phyloP scores from a whole-genome alignment of 23 tunicate genomes.

The Trididemnum miniatum region DNA sequence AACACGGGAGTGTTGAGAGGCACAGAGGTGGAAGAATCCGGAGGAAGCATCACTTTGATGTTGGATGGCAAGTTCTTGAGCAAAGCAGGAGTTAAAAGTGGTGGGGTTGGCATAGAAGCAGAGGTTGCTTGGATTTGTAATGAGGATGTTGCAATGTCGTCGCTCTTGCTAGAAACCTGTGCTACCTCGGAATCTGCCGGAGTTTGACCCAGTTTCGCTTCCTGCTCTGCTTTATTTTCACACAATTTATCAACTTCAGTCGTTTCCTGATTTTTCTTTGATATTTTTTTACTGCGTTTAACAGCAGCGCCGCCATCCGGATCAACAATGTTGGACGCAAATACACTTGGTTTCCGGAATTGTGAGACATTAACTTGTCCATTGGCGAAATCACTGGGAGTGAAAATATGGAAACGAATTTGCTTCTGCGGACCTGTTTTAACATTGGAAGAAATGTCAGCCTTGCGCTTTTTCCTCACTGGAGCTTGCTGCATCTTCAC shows the following conservation, averaged over 20 bases:
- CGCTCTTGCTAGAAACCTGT: neutral
- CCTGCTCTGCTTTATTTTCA: neutral
- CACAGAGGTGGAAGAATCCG: neutral
- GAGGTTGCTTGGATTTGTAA: neutral
- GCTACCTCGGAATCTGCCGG: neutral
- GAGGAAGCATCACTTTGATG: neutral
- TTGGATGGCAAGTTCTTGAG: slow-evolving; percentile 37
- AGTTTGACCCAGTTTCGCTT: neutral
- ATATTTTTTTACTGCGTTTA: neutral
- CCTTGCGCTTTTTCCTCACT: slow-evolving; percentile 35
- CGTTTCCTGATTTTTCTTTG: neutral
- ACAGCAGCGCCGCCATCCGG: neutral
- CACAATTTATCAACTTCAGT: neutral
- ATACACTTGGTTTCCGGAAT: slow-evolving; percentile 68
- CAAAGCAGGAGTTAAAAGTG: slow-evolving; percentile 34
- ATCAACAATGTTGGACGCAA: neutral
- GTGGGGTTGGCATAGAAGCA: neutral
- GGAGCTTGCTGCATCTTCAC: slow-evolving; percentile 48
- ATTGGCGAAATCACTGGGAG: slow-evolving; percentile 55
- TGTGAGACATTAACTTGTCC: slow-evolving; percentile 58
- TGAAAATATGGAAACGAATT: slow-evolving; percentile 55
- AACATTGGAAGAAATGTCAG: neutral
- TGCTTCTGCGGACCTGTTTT: neutral
- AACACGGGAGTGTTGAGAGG: slow-evolving; percentile 82
- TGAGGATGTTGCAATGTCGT: neutral